These are phyloP conservation scores for Chrysogorgia sp. DNA, from an alignment of 92 coral and sea anemone species.

Conservation along the genomic window DNA sequence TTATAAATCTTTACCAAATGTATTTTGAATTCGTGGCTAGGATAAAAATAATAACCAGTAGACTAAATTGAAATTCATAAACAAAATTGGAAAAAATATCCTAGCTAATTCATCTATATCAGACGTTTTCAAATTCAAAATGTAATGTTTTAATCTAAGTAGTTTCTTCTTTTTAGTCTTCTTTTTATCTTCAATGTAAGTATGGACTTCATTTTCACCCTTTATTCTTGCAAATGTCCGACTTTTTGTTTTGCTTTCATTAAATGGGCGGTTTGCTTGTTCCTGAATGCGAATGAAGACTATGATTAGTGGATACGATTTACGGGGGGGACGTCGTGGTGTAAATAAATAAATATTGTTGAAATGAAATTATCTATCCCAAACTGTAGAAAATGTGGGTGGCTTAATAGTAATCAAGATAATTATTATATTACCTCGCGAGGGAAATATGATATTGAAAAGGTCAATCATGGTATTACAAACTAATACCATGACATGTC, in stretches of 20 bases:
- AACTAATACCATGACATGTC: too few relatives aligned
- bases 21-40: neutral
- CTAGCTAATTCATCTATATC: constrained; percentile 88
- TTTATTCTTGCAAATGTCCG: constrained; percentile 23
- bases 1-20: neutral
- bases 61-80: constrained; percentile 68
- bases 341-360: too few relatives aligned
- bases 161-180: constrained; percentile 53
- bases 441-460: too few relatives aligned
- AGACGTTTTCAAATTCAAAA: constrained; percentile 58
- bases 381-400: too few relatives aligned
- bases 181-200: constrained; percentile 32
- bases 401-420: too few relatives aligned
- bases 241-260: constrained; percentile 37
- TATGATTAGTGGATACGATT: neutral
- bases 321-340: too few relatives aligned
- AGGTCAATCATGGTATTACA: too few relatives aligned
- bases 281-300: constrained; percentile 19
- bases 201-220: constrained; percentile 11
- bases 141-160: constrained; percentile 29
- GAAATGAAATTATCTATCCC: too few relatives aligned
- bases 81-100: constrained; percentile 73
- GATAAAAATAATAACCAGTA: constrained; percentile 65
- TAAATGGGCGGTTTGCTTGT: constrained; percentile 61
- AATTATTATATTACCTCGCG: too few relatives aligned